Base-by-base conservation (phyloP, 2,888 invertebrate species). In the Schizaphis graminum region DNA sequence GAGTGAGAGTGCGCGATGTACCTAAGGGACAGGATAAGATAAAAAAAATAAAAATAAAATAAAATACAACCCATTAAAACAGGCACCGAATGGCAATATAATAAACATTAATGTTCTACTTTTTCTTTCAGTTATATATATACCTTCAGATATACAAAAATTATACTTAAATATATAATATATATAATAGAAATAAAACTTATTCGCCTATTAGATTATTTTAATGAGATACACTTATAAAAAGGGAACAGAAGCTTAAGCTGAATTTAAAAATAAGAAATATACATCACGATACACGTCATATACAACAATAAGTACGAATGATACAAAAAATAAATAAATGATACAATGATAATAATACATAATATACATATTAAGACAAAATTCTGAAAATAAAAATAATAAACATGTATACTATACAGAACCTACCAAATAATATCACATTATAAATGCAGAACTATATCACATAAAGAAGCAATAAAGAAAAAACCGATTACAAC, bases 21-120 rank as follows among this genome's bases (percentile, higher is more conserved):
- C 26, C 26, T 47, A 49, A n/a, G n/a, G 7, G 47, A 86, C 47
- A n/a, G 11, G 10, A 67, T 24, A n/a, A 91, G 57, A 85, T 28
- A 44, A 90, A 90, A 91, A 53, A 53, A 56, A 56, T 53, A 28
- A 56, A 57, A 26, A 86, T 47, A 24, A 91, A 91, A 41, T 77
- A n/a, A 49, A 92, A 87, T 47, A 86, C 47, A 92, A 61, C 49
- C 61, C 67, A 88, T 92, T 88, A 92, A 87, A 87, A 92, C 3
- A 91, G 35, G 49, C 16, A 53, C 85, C 28, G 4, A n/a, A 86
- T 24, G 85, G 24, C n/a, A 87, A 47, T 67, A 67, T 67, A 67
- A 28, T 67, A 67, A 92, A 49, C 10, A 10, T 87, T 67, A 16
- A 61, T 87, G 49, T 67, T 88, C 67, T 67, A 88, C n/a, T 88